phyloP scores from a whole-genome alignment of 2,888 invertebrate species.

The Alsophila aescularia region DNA sequence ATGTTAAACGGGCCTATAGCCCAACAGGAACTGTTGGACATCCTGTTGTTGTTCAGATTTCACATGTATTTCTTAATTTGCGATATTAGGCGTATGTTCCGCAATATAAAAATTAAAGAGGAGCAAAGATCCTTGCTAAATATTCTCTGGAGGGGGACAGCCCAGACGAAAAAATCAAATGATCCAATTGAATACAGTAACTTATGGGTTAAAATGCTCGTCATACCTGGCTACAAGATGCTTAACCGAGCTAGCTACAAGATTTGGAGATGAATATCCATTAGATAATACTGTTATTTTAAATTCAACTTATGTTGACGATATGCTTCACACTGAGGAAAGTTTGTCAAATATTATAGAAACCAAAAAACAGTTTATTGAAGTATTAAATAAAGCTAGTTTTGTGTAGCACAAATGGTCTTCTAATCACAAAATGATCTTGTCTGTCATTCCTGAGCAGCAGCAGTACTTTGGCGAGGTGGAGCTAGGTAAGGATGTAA shows the following conservation, averaged over 20 bases:
- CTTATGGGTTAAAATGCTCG: not conserved
- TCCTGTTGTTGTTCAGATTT: not conserved
- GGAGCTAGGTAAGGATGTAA: not conserved
- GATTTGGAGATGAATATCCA: not conserved
- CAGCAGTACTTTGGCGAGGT: not conserved
- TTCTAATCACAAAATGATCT: not conserved
- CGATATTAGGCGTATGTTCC: not conserved
- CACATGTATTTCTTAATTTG: not conserved
- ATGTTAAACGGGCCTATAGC: not conserved
- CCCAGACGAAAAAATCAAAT: not conserved
- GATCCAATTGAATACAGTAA: not conserved
- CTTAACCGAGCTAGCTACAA: not conserved
- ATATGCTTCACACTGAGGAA: not conserved
- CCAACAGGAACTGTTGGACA: not conserved
- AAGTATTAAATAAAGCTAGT: not conserved
- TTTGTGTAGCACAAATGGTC: not conserved
- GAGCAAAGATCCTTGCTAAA: not conserved
- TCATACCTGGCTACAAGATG: conserved; percentile 4
- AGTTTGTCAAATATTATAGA: not conserved
- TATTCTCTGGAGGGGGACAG: not conserved
- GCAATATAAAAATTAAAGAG: not conserved
- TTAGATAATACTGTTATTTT: not conserved
- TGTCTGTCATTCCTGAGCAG: not conserved
- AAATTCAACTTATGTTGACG: not conserved
- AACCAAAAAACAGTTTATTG: not conserved